Evolutionary conservation across 2,888 invertebrate species (phyloP), one percentile per base, ranked within the genome.

Genomic region (Scrobipalpa atriplicella): DNA sequence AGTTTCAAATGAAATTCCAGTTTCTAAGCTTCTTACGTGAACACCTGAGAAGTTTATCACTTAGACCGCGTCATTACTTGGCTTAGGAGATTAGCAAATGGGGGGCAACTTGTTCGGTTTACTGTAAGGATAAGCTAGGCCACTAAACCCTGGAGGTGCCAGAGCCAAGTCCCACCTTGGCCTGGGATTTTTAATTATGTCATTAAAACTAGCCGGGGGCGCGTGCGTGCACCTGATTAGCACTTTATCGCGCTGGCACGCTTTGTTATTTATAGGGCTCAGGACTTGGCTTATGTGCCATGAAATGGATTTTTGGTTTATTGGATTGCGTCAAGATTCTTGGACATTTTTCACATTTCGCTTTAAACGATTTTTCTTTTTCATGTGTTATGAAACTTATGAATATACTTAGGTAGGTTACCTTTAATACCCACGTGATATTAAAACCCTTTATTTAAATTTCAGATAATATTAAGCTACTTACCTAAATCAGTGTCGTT

Each of bases 1-100:
- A 58, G n/a, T 38, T 38, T 13, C 38, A 16, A 58, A 16, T 38
- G 10, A 16, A 38, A 58, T 29, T 58, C 16, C 9, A 61, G 7
- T 19, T 61, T 11, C 61, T 18, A 16, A 41, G 41, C 39, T 61
- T 18, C 61, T 19, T 39, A 60, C 16, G 38, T 39, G 29, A 51
- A n/a, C n/a, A 62, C 43, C 65, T 21, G 61, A 39, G 74, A 87
- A 88, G 86, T 83, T 85, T 82, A 81, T 86, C 77, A 81, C 85
- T 87, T 83, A 80, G 72, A 74, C 83, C 84, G 78, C 72, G 72
- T 77, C 79, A 76, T 84, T 82, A 81, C 85, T 84, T 83, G 84
- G 86, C 86, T 89, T 87, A 88, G 85, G 82, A 89, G 90, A 90
- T 90, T 90, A 90, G 86, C 83, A 80, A 86, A 84, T 81, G 82